These are phyloP conservation scores for Drosophila koepferae DNA, from an alignment of 2,888 invertebrate genomes.

Conservation along the genomic window DNA sequence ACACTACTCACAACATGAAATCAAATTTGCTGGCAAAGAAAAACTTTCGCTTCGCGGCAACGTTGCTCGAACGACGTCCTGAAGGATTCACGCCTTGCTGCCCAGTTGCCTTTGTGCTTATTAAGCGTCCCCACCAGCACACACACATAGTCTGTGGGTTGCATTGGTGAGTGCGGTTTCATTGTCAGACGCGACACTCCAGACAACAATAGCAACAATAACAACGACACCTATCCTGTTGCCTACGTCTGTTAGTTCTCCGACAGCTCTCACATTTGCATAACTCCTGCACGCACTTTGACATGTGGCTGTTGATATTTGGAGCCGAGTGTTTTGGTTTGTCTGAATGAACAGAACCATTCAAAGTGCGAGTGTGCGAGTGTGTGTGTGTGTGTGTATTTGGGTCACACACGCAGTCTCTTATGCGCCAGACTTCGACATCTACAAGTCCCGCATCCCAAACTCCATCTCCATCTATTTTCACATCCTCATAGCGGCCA, in stretches of 20 bases:
- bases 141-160: constrained; percentile 25
- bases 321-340: constrained; percentile 67
- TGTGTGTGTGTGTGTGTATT: constrained; percentile 52
- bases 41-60: constrained; percentile 73
- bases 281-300: constrained; percentile 79
- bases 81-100: constrained; percentile 56
- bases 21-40: constrained; percentile 61
- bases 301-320: constrained; percentile 66
- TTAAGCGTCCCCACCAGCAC: constrained; percentile 49
- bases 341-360: constrained; percentile 66
- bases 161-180: constrained; percentile 59
- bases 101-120: constrained; percentile 53
- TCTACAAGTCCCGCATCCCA: constrained; percentile 20
- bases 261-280: constrained; percentile 68
- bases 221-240: constrained; percentile 41
- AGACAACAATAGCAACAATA: constrained; percentile 44
- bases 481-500: constrained; percentile 39
- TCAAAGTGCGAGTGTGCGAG: constrained; percentile 36
- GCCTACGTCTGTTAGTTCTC: constrained; percentile 23
- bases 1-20: constrained; percentile 37
- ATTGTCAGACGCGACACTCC: constrained; percentile 51
- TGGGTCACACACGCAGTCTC: constrained; percentile 68
- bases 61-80: constrained; percentile 37
- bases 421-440: constrained; percentile 45
- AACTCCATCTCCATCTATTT: constrained; percentile 14